Conservation (phyloP, 2,113 vertebrate genomes). For the Pygoscelis antarcticus region DNA sequence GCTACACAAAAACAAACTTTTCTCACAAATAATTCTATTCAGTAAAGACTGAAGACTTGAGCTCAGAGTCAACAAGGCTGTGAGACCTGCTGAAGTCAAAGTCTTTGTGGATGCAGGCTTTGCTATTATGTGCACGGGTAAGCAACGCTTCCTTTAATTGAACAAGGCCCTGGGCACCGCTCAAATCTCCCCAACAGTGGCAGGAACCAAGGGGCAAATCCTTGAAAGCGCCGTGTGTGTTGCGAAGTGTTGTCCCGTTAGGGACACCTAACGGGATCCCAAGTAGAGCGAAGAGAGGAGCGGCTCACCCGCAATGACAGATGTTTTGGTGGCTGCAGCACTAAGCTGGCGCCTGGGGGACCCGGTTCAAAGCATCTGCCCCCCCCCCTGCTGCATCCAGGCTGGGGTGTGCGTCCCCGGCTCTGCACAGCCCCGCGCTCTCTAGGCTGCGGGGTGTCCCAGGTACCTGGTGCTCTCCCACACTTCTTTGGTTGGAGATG, state of each 20-base stretch:
- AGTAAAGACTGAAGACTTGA: background rate
- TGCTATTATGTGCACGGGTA: fast-evolving
- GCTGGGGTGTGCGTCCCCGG: background rate
- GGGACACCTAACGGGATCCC: too few species aligned
- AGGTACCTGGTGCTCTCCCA: background rate
- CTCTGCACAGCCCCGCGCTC: fast-evolving
- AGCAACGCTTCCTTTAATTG: background rate
- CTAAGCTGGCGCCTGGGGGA: too few species aligned
- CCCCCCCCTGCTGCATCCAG: fast-evolving
- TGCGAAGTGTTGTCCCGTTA: background rate
- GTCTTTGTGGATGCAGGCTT: background rate
- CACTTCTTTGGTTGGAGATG: background rate
- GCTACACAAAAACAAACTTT: background rate
- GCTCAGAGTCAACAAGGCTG: background rate
- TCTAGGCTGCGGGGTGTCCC: background rate
- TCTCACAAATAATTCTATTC: background rate
- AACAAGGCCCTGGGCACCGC: background rate
- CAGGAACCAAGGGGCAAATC: background rate
- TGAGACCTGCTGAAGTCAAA: background rate
- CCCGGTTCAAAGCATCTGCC: background rate
- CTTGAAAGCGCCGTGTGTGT: fast-evolving
- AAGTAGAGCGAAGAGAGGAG: background rate
- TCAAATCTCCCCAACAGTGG: background rate
- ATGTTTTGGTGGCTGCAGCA: background rate
- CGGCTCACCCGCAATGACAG: too few species aligned